Base-by-base conservation (phyloP, 2,797 vertebrate genomes). In the Tenualosa thibaudeaui region DNA sequence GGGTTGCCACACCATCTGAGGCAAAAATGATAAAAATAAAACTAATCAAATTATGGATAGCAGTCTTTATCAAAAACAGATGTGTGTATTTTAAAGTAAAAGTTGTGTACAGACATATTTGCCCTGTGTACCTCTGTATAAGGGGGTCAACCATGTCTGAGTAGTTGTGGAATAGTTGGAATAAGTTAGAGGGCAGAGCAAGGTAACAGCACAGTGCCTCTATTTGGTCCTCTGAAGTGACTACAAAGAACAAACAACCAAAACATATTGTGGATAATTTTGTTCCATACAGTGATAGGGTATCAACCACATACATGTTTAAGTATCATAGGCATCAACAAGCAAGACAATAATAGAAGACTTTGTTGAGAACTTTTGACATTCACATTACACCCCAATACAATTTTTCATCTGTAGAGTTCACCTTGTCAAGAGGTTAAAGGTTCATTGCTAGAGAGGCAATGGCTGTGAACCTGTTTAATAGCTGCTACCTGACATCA, bases 131-230 rank as follows among this genome's bases (percentile, higher is more conserved):
- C 65, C 65, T 71, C 65, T 71, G 24, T 37, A 99, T 91, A 88
- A 99, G 94, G 13, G 96, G 95, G 82, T 91, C 92, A 88, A 98
- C 84, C 9, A 94, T 93, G 85, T 97, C 96, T 93, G 94, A 95
- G 86, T 99, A 95, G 17, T 98, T 97, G 84, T 97, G 96, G 92
- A 99, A 99, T 90, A 99, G 97, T 90, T 97, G 95, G 91, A 99
- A 98, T 83, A 99, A 89, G 92, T 99, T 98, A 85, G 95, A 94
- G 81, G 98, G 98, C 60, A 99, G 93, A 82, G 96, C 96, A 83
- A 99, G 94, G 88, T 98, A 99, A 93, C 94, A 96, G 93, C 97
- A 99, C 86, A 99, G 95, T 68, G 96, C 95, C 91, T 95, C 95
- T 89, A 97, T 94, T 37, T 98, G 96, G 86, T 91, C 95, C 90